Evolutionary conservation across 1,140 invertebrate species (phyloP).

Genomic region (Leptinotarsa lineolata): DNA sequence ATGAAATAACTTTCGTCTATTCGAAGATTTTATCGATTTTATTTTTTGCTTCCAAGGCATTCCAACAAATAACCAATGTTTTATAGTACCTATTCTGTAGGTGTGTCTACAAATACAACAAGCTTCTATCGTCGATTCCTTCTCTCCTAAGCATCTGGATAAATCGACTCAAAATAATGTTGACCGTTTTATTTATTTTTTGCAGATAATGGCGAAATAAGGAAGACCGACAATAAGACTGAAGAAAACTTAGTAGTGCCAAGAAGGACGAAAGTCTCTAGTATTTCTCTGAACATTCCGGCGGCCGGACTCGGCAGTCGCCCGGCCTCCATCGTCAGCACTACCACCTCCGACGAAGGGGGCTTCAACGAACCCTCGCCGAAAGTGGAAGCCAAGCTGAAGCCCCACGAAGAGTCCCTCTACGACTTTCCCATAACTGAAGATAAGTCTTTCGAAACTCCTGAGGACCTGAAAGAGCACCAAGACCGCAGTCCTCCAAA

Average conservation of each 20-base stretch:
- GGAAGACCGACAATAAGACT: slow-evolving; percentile 43
- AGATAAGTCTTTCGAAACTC: slow-evolving; percentile 39
- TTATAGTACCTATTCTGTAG: too few species aligned
- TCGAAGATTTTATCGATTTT: too few species aligned
- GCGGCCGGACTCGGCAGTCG: slow-evolving; percentile 65
- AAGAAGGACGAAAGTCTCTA: slow-evolving; percentile 54
- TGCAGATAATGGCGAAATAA: not conserved
- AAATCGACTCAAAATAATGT: not conserved
- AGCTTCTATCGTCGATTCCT: too few species aligned
- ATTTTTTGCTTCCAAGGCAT: too few species aligned
- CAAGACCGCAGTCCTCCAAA: slow-evolving; percentile 30
- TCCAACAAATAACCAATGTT: too few species aligned
- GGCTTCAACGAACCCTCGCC: slow-evolving; percentile 68
- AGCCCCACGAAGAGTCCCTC: slow-evolving; percentile 55
- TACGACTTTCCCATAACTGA: slow-evolving; percentile 48
- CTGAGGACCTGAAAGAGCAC: slow-evolving; percentile 40
- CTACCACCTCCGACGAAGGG: slow-evolving; percentile 66
- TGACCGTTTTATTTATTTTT: not conserved
- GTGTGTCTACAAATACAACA: too few species aligned
- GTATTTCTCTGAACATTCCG: slow-evolving; percentile 63
- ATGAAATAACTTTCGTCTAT: too few species aligned
- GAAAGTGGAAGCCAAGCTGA: slow-evolving; percentile 65
- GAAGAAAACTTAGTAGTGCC: slow-evolving; percentile 42
- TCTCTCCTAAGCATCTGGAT: too few species aligned
- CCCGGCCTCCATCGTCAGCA: slow-evolving; percentile 60